Evolutionary conservation across 2,113 vertebrate genomes (phyloP).

Genomic region (Penelope pileata): DNA sequence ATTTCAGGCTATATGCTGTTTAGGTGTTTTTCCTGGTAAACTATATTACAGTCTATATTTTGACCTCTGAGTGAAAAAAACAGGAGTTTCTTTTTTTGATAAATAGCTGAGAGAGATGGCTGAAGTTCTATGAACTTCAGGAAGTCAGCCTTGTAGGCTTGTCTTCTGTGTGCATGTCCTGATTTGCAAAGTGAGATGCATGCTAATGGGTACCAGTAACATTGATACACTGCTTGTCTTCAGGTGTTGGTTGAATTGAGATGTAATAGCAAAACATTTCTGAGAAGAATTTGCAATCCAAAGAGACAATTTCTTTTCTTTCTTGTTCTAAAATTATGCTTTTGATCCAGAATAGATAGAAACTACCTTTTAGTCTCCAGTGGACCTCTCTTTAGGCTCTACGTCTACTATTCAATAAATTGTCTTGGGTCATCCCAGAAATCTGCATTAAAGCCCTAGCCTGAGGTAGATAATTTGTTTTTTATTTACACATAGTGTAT

Average conservation of each 20-base stretch:
- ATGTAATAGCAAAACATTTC: not conserved
- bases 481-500: not conserved
- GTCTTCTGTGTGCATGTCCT: fast-evolving
- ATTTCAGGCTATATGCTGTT: not conserved
- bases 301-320: not conserved
- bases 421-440: not conserved
- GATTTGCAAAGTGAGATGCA: not conserved
- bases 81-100: not conserved
- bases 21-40: not conserved
- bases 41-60: not conserved
- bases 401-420: not conserved
- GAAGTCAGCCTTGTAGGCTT: not conserved
- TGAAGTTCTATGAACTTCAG: not conserved
- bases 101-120: not conserved
- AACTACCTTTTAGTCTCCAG: not conserved
- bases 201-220: not conserved
- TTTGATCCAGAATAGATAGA: not conserved
- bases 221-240: not conserved
- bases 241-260: not conserved
- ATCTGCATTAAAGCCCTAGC: not conserved
- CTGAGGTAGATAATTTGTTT: not conserved
- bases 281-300: not conserved
- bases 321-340: not conserved
- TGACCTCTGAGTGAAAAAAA: not conserved
- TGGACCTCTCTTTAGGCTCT: not conserved